These are phyloP conservation scores for Formica exsecta DNA, from an alignment of 1,140 invertebrate species.

Conservation along the genomic window DNA sequence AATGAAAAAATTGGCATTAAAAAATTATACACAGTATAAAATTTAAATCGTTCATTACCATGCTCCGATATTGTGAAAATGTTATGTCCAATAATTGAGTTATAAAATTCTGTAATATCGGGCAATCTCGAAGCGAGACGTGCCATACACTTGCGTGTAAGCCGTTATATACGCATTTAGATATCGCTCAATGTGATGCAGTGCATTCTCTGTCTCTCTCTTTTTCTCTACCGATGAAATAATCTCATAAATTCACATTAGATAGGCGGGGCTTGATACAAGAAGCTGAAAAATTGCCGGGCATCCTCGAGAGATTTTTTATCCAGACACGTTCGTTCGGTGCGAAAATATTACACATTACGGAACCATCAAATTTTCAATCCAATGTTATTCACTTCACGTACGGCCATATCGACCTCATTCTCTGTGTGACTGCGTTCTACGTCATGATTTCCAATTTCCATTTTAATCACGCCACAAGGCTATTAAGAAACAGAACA, in stretches of 20 bases:
- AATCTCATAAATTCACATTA: slow-evolving; percentile 71
- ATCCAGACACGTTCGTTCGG: background rate
- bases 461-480: slow-evolving; percentile 26
- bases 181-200: slow-evolving; percentile 44
- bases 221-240: slow-evolving; percentile 52
- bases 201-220: background rate
- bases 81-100: slow-evolving; percentile 32
- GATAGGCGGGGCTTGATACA: background rate
- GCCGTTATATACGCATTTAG: slow-evolving; percentile 21
- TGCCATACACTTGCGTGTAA: background rate
- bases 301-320: slow-evolving; percentile 64
- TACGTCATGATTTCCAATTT: slow-evolving; percentile 42
- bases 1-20: background rate
- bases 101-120: slow-evolving; percentile 44
- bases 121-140: background rate
- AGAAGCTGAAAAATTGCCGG: slow-evolving; percentile 62
- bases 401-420: slow-evolving; percentile 29
- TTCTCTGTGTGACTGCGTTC: slow-evolving; percentile 34
- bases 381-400: slow-evolving; percentile 47
- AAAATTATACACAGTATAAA: background rate
- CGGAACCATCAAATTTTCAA: slow-evolving; percentile 59
- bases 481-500: slow-evolving; percentile 13
- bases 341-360: slow-evolving; percentile 49
- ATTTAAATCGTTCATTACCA: slow-evolving; percentile 20
- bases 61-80: slow-evolving; percentile 22